phyloP scores from a whole-genome alignment of 2,113 vertebrate genomes.

The Dipodomys spectabilis region DNA sequence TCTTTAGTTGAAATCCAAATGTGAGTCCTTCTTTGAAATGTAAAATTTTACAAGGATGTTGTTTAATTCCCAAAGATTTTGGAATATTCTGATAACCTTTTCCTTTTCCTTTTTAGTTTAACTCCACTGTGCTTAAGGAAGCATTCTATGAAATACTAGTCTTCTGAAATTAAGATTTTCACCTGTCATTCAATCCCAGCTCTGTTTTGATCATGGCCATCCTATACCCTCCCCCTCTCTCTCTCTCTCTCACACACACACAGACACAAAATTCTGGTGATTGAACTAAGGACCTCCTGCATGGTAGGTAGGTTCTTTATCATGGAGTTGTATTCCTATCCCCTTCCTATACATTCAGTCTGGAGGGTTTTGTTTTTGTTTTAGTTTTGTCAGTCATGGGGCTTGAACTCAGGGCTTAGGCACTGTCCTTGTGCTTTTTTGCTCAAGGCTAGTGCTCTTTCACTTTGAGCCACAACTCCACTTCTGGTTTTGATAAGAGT shows the following conservation, averaged over 20 bases:
- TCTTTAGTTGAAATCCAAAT: neutral
- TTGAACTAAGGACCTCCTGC: neutral
- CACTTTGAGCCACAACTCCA: too few relatives aligned
- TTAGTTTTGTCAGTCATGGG: too few relatives aligned
- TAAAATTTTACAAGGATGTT: neutral
- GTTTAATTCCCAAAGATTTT: neutral
- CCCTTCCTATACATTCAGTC: neutral
- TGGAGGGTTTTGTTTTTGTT: too few relatives aligned
- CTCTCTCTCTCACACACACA: too few relatives aligned
- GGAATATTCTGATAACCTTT: neutral
- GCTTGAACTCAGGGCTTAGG: too few relatives aligned
- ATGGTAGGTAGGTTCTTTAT: too few relatives aligned
- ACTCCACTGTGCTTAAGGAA: neutral
- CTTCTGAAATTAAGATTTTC: neutral
- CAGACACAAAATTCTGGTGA: too few relatives aligned
- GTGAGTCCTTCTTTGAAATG: neutral
- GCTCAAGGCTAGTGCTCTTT: too few relatives aligned
- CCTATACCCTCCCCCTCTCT: too few relatives aligned
- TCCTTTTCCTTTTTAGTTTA: neutral
- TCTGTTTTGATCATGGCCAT: neutral
- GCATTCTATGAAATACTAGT: neutral
- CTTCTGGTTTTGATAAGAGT: too few relatives aligned
- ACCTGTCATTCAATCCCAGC: neutral
- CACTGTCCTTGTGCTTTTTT: too few relatives aligned
- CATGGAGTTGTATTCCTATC: neutral